Conservation (phyloP, 2,888 invertebrate species). For the Cacoxenus indagator region DNA sequence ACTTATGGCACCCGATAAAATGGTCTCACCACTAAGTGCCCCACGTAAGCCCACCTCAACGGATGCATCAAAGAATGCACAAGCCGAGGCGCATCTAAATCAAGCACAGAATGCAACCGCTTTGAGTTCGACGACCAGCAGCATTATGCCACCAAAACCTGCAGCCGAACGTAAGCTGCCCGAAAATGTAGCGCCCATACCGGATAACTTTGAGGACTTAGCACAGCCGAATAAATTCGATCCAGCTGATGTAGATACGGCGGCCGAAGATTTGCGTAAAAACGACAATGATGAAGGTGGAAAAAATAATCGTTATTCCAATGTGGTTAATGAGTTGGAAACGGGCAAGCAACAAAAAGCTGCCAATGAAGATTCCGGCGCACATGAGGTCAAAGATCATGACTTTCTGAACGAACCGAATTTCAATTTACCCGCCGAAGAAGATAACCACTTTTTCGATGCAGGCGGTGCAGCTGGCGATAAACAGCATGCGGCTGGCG, state of each 20-base stretch:
- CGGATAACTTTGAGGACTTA: slow-evolving; percentile 67
- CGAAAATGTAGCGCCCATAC: slow-evolving; percentile 69
- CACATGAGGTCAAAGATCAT: slow-evolving; percentile 68
- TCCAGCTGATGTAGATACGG: slow-evolving; percentile 49
- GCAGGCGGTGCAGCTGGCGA: slow-evolving; percentile 37
- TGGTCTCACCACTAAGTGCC: slow-evolving; percentile 59
- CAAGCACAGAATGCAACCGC: slow-evolving; percentile 29
- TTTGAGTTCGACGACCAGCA: slow-evolving; percentile 42
- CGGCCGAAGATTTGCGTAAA: slow-evolving; percentile 54
- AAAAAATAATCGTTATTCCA: slow-evolving; percentile 67
- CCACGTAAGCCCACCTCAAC: slow-evolving; percentile 53
- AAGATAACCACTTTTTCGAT: slow-evolving; percentile 62
- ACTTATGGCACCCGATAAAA: slow-evolving; percentile 17
- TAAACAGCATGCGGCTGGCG: slow-evolving; percentile 34
- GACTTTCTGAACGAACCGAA: slow-evolving; percentile 65
- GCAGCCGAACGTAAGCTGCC: slow-evolving; percentile 61
- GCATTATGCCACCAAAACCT: slow-evolving; percentile 50
- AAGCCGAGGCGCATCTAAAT: slow-evolving; percentile 2
- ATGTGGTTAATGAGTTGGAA: slow-evolving; percentile 60
- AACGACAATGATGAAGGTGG: slow-evolving; percentile 46
- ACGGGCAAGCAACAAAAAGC: slow-evolving; percentile 39
- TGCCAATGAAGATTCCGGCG: slow-evolving; percentile 66
- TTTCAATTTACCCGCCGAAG: slow-evolving; percentile 65
- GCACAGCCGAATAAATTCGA: slow-evolving; percentile 49
- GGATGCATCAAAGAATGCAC: slow-evolving; percentile 14